Evolutionary conservation across 2,113 vertebrate species (phyloP).

Genomic region (Zapus hudsonius): DNA sequence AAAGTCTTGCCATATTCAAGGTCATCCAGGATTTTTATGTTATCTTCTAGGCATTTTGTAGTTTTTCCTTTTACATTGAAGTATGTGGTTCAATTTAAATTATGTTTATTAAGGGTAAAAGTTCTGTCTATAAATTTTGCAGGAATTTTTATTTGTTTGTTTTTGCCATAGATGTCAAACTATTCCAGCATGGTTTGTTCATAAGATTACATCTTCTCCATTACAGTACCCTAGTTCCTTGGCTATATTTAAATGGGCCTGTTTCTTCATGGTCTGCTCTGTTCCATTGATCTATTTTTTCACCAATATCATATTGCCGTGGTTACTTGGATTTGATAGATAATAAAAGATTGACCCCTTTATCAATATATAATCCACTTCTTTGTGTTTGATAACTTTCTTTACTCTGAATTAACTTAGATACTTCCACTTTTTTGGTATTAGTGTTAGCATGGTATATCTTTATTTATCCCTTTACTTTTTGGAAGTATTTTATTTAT

Average conservation of each 20-base stretch:
- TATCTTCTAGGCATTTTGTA: background rate
- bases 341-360: no score
- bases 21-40: background rate
- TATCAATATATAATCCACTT: no score
- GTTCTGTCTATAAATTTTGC: background rate
- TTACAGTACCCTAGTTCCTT: background rate
- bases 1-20: background rate
- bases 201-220: background rate
- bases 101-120: background rate
- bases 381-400: no score
- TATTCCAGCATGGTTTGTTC: background rate
- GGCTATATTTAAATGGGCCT: background rate
- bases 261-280: background rate
- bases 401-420: no score
- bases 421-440: no score
- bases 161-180: background rate
- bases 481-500: no score
- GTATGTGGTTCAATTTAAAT: background rate
- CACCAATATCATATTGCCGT: background rate
- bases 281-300: conserved; percentile 4
- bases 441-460: no score
- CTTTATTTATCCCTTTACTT: no score
- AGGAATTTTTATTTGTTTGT: background rate
- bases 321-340: background rate
- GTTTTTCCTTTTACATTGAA: background rate